These are phyloP conservation scores for Crossocerus cetratus DNA, from an alignment of 2,888 invertebrate species.

Conservation along the genomic window DNA sequence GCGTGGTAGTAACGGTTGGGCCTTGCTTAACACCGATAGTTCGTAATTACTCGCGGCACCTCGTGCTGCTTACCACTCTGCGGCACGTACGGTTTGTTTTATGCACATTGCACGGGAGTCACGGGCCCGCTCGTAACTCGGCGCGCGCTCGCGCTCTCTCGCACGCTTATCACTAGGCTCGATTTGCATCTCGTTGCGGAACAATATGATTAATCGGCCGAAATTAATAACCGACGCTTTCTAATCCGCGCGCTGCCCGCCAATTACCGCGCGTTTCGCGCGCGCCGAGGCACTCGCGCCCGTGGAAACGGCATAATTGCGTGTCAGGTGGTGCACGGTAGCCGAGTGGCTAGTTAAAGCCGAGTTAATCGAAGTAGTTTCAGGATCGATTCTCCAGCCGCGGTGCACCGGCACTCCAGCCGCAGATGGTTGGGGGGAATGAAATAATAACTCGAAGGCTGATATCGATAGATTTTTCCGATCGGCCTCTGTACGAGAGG, in stretches of 20 bases:
- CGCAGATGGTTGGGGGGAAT: too few species aligned
- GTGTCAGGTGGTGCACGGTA: conserved; percentile 1
- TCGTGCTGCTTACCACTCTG: not conserved
- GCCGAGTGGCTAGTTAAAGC: not conserved
- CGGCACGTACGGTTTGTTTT: not conserved
- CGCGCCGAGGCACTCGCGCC: not conserved
- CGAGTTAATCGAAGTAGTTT: not conserved
- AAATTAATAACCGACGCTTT: conserved; percentile 1
- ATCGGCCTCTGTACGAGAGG: too few species aligned
- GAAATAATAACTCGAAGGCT: too few species aligned
- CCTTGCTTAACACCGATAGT: not conserved
- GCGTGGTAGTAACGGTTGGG: too few species aligned
- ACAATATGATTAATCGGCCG: conserved; percentile 1
- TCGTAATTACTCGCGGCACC: not conserved
- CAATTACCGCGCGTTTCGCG: not conserved
- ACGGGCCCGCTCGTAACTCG: not conserved
- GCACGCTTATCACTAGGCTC: not conserved
- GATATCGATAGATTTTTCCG: too few species aligned
- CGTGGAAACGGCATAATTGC: not conserved
- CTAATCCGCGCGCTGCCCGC: not conserved
- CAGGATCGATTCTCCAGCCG: too few species aligned
- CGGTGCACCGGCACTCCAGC: too few species aligned
- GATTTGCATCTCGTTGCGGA: not conserved
- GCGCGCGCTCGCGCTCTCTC: not conserved
- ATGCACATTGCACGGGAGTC: not conserved